Evolutionary conservation across 2,797 vertebrate genomes (phyloP).

Genomic region (Clarias fuscus): DNA sequence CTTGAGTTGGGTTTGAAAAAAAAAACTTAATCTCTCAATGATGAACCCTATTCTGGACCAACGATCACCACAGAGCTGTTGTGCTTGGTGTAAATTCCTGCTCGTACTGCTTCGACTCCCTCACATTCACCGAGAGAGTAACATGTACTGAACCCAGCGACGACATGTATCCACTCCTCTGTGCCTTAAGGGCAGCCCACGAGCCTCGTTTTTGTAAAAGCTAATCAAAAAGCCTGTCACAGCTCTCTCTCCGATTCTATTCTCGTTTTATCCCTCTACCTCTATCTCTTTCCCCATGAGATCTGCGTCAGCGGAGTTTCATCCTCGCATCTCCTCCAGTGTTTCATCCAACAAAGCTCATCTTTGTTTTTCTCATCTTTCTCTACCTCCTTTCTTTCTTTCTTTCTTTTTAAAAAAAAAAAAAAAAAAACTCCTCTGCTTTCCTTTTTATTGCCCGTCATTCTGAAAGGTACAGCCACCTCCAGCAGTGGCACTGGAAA

Average conservation of each 20-base stretch:
- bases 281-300: constrained; percentile 58
- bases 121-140: not conserved
- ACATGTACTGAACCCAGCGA: constrained; percentile 5
- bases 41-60: not conserved
- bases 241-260: constrained; percentile 14
- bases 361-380: constrained; percentile 1
- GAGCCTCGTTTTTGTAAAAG: constrained; percentile 25
- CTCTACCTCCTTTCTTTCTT: not conserved
- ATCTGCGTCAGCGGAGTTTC: not conserved
- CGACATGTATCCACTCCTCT: constrained; percentile 28
- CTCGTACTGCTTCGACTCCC: not conserved
- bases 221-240: constrained; percentile 52
- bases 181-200: constrained; percentile 30
- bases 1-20: no score
- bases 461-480: constrained; percentile 15
- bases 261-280: constrained; percentile 10
- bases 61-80: not conserved
- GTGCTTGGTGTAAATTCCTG: not conserved
- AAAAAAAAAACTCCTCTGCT: not conserved
- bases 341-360: constrained; percentile 35
- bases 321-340: constrained; percentile 6
- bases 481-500: not conserved
- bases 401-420: not conserved
- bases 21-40: no score
- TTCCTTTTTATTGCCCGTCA: constrained; percentile 1